Evolutionary conservation across 2,888 invertebrate species (phyloP), one percentile per base, ranked within the genome.

Genomic region (Cheilosia grossa): DNA sequence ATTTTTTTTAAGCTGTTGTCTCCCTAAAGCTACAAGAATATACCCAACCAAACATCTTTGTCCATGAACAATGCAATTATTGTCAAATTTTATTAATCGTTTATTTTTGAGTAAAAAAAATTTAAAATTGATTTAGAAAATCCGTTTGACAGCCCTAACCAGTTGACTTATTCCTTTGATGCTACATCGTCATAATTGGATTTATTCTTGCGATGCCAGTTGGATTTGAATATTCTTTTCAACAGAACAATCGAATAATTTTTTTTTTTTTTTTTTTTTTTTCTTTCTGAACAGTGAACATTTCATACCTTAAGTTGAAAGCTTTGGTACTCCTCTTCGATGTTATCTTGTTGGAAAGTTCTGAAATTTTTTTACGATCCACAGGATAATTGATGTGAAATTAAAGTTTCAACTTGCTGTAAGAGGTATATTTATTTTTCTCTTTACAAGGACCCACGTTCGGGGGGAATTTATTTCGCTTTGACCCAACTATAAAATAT

Each of bases 201-300:
- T n/a, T 58, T 37, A 30, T 47, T 37, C 56, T 33, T 69, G 24
- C 58, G 47, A 47, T 69, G 19, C 58, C 56, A 69, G 37, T 69
- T 37, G 44, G 21, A 69, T 47, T 58, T 44, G 17, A 54, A 33
- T 24, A 51, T 21, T 51, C 24, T 24, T 51, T 51, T 51, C 15
- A 27, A 51, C 21, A 2, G 24, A 51, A 6, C 4, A 51, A 24
- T 10, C 7, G 24, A 51, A 51, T 10, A 27, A 15, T 2, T 6
- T 5, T 15, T 27, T 24, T 53, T 15, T 27, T 2, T 7, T 4
- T 2, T 5, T 5, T 24, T 27, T 24, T 51, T 15, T 24, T 0
- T 6, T 4, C n/a, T n/a, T n/a, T n/a, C n/a, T n/a, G n/a, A n/a
- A n/a, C n/a, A 37, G 4, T 37, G 37, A 37, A 37, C 4, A 37